These are phyloP conservation scores for Prolemur simus DNA, from an alignment of 2,113 vertebrate species.

Conservation along the genomic window DNA sequence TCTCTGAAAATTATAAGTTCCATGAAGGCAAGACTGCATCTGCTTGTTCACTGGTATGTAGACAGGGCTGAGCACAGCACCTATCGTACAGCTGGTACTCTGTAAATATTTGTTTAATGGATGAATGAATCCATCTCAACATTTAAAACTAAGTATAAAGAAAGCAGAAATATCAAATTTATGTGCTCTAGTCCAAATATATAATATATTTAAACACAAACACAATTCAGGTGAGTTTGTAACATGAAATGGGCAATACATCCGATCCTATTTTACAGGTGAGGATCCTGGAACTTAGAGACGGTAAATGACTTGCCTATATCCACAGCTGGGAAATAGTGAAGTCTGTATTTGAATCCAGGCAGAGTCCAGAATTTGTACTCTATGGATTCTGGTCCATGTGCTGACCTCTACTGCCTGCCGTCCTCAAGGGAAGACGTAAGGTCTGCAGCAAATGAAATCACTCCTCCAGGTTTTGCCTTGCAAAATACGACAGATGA, in stretches of 20 bases:
- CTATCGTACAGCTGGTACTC: background rate
- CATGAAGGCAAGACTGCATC: background rate
- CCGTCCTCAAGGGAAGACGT: background rate
- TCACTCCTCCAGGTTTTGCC: background rate
- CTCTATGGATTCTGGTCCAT: background rate
- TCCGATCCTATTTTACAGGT: background rate
- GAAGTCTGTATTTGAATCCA: background rate
- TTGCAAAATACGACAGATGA: conserved; percentile 45
- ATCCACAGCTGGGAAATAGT: background rate
- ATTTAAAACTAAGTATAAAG: background rate
- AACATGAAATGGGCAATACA: background rate
- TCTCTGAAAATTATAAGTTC: background rate
- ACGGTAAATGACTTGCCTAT: background rate
- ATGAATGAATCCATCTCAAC: background rate
- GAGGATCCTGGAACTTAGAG: background rate
- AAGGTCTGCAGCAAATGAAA: background rate
- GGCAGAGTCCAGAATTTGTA: background rate
- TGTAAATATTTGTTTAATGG: background rate
- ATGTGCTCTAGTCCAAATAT: background rate
- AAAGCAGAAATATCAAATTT: background rate
- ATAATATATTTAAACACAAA: background rate
- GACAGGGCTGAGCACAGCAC: background rate
- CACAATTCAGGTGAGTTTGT: background rate
- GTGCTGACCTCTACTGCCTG: background rate
- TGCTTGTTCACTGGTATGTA: background rate